Conservation (phyloP, 2,113 vertebrate genomes). For the Anolis sagrei region DNA sequence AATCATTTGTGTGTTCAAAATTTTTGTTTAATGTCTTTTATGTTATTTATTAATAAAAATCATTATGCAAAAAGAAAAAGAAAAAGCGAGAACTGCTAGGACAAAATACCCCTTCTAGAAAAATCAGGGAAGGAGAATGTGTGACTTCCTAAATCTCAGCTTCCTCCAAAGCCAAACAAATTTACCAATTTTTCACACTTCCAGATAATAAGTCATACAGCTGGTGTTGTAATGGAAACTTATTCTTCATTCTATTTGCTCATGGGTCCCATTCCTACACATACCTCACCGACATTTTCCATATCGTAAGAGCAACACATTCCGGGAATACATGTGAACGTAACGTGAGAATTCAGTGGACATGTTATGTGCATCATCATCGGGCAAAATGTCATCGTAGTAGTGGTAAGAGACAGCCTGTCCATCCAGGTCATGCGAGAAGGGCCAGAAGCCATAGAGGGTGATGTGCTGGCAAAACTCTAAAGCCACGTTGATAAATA, state of each 20-base stretch:
- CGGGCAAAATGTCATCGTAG: constrained; percentile 14
- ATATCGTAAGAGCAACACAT: neutral
- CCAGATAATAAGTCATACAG: no score
- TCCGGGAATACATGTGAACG: neutral
- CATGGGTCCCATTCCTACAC: no score
- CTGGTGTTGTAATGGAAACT: neutral
- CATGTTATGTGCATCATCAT: rapidly evolving
- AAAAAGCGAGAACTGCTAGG: no score
- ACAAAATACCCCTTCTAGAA: no score
- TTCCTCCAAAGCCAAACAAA: no score
- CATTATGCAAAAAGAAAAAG: no score
- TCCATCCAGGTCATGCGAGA: neutral
- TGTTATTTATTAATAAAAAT: no score
- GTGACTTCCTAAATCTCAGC: no score
- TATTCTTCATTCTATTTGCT: neutral
- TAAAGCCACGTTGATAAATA: constrained; percentile 20
- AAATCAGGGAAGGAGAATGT: no score
- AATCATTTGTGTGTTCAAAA: no score
- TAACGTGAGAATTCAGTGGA: constrained; percentile 4
- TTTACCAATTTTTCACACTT: neutral
- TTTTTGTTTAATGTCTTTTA: no score
- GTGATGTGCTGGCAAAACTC: constrained; percentile 23
- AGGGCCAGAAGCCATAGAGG: constrained; percentile 43
- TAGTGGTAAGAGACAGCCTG: constrained; percentile 21
- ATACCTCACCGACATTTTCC: constrained; percentile 1